A percentile compares a stretch with the other conserved stretches of the same genome.
These are phyloP conservation scores for Diuraphis noxia DNA, from an alignment of 1,140 invertebrate species.

Conservation along the genomic window DNA sequence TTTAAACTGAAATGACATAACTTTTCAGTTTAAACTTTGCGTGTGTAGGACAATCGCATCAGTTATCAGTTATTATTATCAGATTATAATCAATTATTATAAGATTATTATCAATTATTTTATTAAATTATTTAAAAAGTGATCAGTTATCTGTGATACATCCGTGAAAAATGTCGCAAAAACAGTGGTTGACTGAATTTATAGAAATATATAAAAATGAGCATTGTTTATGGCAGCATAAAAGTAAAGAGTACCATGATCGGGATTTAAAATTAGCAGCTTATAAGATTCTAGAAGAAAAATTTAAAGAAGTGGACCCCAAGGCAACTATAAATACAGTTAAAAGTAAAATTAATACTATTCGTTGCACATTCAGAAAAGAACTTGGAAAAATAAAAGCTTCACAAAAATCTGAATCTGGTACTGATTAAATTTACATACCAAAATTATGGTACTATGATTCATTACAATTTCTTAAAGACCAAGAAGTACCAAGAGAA, in stretches of 20 bases:
- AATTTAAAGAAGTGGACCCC: background rate
- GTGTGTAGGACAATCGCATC: background rate
- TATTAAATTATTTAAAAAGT: background rate
- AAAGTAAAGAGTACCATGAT: constrained; percentile 16
- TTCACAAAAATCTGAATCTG: background rate
- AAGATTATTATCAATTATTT: too few species aligned
- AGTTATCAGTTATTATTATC: constrained; percentile 1
- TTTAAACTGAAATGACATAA: background rate
- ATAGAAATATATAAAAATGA: constrained; percentile 12
- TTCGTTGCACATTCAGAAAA: constrained; percentile 1
- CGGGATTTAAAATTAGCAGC: constrained; percentile 3
- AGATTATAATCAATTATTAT: too few species aligned
- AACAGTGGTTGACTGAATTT: background rate
- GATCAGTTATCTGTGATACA: background rate
- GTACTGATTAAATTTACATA: too few species aligned
- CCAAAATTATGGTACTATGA: too few species aligned
- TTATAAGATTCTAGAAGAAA: background rate
- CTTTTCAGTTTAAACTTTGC: background rate
- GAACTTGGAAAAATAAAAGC: background rate
- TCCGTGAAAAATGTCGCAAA: constrained; percentile 4
- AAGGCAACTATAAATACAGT: background rate
- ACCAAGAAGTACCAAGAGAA: too few species aligned
- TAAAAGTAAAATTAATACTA: background rate
- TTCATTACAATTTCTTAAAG: too few species aligned
- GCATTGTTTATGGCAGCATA: background rate